Base-by-base conservation (phyloP, 1,140 invertebrate species). In the Parasteatoda tepidariorum region DNA sequence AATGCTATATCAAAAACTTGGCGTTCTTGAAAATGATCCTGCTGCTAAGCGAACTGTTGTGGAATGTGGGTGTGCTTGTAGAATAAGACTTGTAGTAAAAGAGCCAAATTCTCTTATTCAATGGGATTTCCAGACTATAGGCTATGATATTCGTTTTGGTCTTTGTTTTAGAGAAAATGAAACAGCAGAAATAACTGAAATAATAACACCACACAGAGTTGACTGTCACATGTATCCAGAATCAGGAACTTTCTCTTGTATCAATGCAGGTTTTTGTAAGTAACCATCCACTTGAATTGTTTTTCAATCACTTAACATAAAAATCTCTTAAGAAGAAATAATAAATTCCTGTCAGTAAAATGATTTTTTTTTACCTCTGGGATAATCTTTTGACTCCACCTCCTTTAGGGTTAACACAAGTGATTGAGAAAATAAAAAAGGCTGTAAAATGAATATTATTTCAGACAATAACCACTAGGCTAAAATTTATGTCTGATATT, bases 181-280 rank as follows among this genome's bases (percentile, higher is more conserved):
- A 22, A 54, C 28, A 6, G 18, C 31, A 26, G 78, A 82, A 71
- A 26, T 15, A 7, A 22, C 55, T 26, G 54, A 0, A 48, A 38
- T 82, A 15, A 62, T 82, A 13, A 31, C 78, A 4, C 24, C 33
- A n/a, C 78, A 68, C 26, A 61, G 78, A 64, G 78, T 82, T 7
- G 57, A 82, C 0, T 70, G 78, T 24, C 66, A 82, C 22, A 61
- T 15, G 48, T 41, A 71, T 30, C 66, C 78, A n/a, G 78, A 82
- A 71, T 82, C 78, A n/a, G 78, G 78, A 61, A 61, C 22, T 57
- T 79, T 79, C 26, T 30, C 41, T 41, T 79, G 76, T 24, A 13
- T 33, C 26, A 48, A 79, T n/a, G 11, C 62, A 18, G 76, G 76
- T 34, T 66, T 79, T 57, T 79, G 64, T 68, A 68, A 68, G 64